Evolutionary conservation across 1,140 invertebrate genomes (phyloP).

Genomic region (Linepithema humile): DNA sequence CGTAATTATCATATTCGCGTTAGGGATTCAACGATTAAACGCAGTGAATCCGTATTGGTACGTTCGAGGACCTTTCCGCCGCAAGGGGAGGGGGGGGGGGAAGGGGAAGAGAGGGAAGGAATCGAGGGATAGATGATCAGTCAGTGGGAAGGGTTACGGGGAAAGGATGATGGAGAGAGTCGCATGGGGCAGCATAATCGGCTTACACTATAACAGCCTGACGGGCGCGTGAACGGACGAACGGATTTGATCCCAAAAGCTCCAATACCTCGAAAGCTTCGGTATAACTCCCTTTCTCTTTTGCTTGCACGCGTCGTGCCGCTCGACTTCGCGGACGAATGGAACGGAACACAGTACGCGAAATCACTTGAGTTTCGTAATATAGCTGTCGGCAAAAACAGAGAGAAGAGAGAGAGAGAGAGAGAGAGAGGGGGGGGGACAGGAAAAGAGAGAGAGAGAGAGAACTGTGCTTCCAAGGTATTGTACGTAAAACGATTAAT

Average conservation of each 20-base stretch:
- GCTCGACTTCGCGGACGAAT: conserved; percentile 47
- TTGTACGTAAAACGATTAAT: background rate
- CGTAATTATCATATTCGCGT: conserved; percentile 24
- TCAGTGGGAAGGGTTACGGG: background rate
- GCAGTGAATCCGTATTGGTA: background rate
- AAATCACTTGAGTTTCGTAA: background rate
- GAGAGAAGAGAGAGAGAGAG: too few species aligned
- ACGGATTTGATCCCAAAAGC: conserved; percentile 69
- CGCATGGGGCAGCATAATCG: conserved; percentile 63
- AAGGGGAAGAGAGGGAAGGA: background rate
- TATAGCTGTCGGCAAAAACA: background rate
- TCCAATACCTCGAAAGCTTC: conserved; percentile 62
- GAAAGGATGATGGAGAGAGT: conserved; percentile 35
- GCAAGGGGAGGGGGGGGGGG: too few species aligned
- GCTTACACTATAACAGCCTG: conserved; percentile 70
- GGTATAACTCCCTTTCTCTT: conserved; percentile 57
- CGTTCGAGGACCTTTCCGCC: conserved; percentile 9
- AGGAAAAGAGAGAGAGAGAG: too few species aligned
- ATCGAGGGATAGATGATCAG: background rate
- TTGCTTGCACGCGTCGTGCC: background rate
- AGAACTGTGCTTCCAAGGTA: background rate
- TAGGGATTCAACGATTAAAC: conserved; percentile 5
- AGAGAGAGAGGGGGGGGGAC: too few species aligned
- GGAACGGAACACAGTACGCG: conserved; percentile 24
- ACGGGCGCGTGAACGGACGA: conserved; percentile 69